phyloP scores from a whole-genome alignment of 2,797 vertebrate genomes.

The Dallia pectoralis region DNA sequence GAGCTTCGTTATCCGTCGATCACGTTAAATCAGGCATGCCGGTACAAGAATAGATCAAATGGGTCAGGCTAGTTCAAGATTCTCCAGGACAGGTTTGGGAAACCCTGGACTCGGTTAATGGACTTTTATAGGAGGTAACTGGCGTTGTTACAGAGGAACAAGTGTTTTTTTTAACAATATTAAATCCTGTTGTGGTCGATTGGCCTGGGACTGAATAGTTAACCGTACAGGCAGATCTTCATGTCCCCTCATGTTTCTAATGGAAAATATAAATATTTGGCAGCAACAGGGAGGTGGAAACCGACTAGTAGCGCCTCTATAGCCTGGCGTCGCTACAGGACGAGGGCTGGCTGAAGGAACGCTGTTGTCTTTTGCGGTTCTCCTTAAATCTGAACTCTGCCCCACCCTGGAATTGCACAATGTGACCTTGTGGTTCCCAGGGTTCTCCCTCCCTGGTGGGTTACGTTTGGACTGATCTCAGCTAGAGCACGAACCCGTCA shows the following conservation, averaged over 20 bases:
- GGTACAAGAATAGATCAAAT: neutral
- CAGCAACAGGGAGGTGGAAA: neutral
- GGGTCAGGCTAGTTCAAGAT: neutral
- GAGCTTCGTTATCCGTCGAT: neutral
- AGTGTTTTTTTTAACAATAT: neutral
- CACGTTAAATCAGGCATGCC: neutral
- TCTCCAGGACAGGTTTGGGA: neutral
- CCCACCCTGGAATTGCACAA: neutral
- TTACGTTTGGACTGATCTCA: neutral
- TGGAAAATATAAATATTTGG: neutral
- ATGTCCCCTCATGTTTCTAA: neutral
- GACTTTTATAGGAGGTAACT: neutral
- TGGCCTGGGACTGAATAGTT: neutral
- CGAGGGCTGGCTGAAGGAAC: neutral
- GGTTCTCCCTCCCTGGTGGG: neutral
- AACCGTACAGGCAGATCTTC: neutral
- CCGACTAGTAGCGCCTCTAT: neutral
- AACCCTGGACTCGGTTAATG: neutral
- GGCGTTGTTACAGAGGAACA: neutral
- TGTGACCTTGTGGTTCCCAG: neutral
- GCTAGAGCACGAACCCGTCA: neutral
- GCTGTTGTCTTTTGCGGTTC: neutral
- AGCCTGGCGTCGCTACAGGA: neutral
- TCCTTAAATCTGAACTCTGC: neutral
- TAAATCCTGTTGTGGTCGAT: neutral